Evolutionary conservation across 2,888 invertebrate species (phyloP).

Genomic region (Mythimna pallens): DNA sequence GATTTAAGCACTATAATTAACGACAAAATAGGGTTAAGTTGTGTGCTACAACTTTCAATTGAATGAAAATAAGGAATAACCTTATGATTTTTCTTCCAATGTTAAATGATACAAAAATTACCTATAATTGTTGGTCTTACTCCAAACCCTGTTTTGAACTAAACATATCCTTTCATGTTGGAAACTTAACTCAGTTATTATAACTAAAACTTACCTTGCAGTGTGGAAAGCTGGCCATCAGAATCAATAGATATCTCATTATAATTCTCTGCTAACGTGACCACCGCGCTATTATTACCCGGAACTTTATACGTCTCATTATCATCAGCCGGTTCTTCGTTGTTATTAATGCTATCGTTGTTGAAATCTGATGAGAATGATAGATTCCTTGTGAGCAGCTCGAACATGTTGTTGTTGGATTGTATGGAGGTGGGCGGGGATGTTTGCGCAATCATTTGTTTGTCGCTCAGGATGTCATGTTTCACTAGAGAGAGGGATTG

Average conservation of each 20-base stretch:
- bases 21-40: too few species aligned
- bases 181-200: not conserved
- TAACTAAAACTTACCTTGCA: constrained; percentile 79
- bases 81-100: too few species aligned
- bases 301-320: constrained; percentile 88
- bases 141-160: not conserved
- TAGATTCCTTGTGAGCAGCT: constrained; percentile 85
- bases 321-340: constrained; percentile 76
- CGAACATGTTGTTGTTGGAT: constrained; percentile 83
- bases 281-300: constrained; percentile 82
- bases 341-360: constrained; percentile 88
- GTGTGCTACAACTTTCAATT: too few species aligned
- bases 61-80: too few species aligned
- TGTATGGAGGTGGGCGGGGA: constrained; percentile 69
- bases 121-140: too few species aligned
- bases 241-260: constrained; percentile 88
- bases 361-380: constrained; percentile 88
- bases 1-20: too few species aligned
- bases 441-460: constrained; percentile 71
- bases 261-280: constrained; percentile 84
- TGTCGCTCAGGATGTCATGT: constrained; percentile 83
- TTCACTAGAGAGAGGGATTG: constrained; percentile 86
- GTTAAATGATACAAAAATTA: too few species aligned
- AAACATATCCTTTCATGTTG: not conserved
- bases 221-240: constrained; percentile 86